Evolutionary conservation across 2,888 invertebrate genomes (phyloP), one percentile per base, ranked within the genome.

Genomic region (Agriopis aurantiaria): DNA sequence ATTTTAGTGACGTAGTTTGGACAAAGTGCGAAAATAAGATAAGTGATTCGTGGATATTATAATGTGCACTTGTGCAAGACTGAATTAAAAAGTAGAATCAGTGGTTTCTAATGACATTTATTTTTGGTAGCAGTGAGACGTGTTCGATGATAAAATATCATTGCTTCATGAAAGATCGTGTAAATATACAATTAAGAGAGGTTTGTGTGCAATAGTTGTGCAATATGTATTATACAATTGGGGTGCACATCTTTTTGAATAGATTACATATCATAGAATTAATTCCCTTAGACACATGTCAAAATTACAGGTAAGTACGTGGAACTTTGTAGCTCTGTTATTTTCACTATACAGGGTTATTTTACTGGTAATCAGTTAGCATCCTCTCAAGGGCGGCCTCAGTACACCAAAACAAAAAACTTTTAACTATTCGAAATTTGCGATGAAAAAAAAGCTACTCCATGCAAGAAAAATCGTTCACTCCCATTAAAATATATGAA

Each of bases 181-280:
- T 57, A 69, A 52, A 69, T 60, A 33, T 65, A 55, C 11, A 58
- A 14, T 17, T 60, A 48, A 51, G 4, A 14, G 23, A 62, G 8
- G 11, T 55, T 46, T 63, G 48, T 52, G 72, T 72, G 72, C 69
- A 69, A 72, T 72, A 57, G 33, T 53, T 52, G 72, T 72, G 72
- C 69, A 69, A 72, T 72, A 57, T 43, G 17, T 61, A 60, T 53
- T 0, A 53, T 33, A 53, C 33, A 45, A 8, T 65, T 46, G 64
- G 33, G 69, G 68, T 57, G 33, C 46, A 46, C 62, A 68, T 74
- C 52, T 64, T 71, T 65, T 72, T 83, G 86, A 89, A 91, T 91
- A 91, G 88, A 85, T 88, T 82, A 91, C 91, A 91, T 91, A 91
- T 91, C 91, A 91, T 88, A 90, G 86, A 74, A 67, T 75, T 80